These are phyloP conservation scores for Tenualosa thibaudeaui DNA, from an alignment of 2,797 vertebrate species.

Conservation along the genomic window DNA sequence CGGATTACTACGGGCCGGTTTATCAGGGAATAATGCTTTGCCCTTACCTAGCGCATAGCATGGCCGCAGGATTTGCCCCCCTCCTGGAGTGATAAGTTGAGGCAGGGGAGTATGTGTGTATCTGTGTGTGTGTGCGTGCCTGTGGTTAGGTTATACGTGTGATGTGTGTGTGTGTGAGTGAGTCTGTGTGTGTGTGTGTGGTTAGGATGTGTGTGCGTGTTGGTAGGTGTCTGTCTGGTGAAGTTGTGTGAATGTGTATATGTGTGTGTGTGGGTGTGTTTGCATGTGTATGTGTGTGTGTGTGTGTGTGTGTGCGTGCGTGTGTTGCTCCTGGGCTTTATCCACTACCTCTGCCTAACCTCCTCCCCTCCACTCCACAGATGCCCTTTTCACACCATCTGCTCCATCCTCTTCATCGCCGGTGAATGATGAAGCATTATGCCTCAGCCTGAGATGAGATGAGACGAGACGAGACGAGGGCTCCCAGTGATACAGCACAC, in stretches of 20 bases:
- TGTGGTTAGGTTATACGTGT: not conserved
- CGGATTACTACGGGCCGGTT: not conserved
- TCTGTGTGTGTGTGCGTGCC: conserved; percentile 1
- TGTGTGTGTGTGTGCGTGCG: not conserved
- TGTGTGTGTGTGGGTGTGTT: not conserved
- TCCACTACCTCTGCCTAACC: not conserved
- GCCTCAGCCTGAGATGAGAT: not conserved
- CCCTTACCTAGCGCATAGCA: conserved; percentile 4
- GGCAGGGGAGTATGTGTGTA: not conserved
- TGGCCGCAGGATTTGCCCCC: conserved; percentile 6
- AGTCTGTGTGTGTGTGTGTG: not conserved
- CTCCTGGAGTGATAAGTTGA: conserved; percentile 2
- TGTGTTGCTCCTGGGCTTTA: not conserved
- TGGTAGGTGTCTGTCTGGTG: not conserved
- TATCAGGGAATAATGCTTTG: conserved; percentile 13
- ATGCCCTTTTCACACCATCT: conserved; percentile 1
- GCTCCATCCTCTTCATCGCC: not conserved
- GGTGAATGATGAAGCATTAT: not conserved
- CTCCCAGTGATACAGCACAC: no score
- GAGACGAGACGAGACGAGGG: no score
- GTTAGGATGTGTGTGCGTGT: not conserved
- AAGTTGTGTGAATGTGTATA: not conserved
- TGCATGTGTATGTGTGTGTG: not conserved
- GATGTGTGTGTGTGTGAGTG: not conserved
- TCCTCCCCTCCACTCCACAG: not conserved